These are phyloP conservation scores for Ariolimax columbianus DNA, from an alignment of 2,888 invertebrate genomes.

Conservation along the genomic window DNA sequence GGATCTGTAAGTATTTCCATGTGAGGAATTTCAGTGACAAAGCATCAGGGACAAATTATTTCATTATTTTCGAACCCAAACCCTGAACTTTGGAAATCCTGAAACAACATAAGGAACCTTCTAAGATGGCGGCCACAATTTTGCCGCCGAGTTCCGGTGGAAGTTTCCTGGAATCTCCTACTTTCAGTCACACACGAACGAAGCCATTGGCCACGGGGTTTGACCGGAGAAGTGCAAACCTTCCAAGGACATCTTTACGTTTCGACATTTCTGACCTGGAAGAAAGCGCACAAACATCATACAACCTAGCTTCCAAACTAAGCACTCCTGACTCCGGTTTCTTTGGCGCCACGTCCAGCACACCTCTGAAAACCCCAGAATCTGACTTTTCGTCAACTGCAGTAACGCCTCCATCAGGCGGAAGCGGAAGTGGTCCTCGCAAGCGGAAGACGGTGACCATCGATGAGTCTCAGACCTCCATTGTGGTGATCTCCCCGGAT, in stretches of 20 bases:
- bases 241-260: background rate
- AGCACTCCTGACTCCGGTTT: slow-evolving; percentile 47
- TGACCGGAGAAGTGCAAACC: background rate
- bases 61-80: background rate
- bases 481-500: slow-evolving; percentile 51
- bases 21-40: no score
- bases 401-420: slow-evolving; percentile 31
- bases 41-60: background rate
- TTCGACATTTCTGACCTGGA: slow-evolving; percentile 32
- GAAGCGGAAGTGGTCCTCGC: slow-evolving; percentile 34
- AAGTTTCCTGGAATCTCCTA: slow-evolving; percentile 37
- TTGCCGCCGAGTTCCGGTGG: slow-evolving; percentile 16
- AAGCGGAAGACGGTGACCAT: slow-evolving; percentile 50
- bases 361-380: slow-evolving; percentile 46
- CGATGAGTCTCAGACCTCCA: slow-evolving; percentile 49
- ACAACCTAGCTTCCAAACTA: slow-evolving; percentile 9
- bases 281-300: background rate
- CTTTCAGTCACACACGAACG: background rate
- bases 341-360: slow-evolving; percentile 33
- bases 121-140: slow-evolving; percentile 32
- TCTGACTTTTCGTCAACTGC: slow-evolving; percentile 40
- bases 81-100: background rate
- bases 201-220: slow-evolving; percentile 23
- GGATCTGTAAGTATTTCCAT: no score
- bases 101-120: background rate